phyloP scores from a whole-genome alignment of 2,888 invertebrate genomes.

The Lymantria dispar region DNA sequence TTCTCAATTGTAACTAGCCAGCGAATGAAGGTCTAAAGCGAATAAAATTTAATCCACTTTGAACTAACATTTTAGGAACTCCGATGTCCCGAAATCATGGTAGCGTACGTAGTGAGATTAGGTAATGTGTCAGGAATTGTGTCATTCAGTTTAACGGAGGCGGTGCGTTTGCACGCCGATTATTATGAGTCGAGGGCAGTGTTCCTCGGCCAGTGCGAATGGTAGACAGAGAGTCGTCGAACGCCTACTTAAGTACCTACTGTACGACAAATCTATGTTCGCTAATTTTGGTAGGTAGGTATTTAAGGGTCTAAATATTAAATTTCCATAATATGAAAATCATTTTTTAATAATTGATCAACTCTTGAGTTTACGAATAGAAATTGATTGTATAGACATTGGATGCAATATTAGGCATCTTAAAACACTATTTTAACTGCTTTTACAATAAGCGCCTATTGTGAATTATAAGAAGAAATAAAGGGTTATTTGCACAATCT shows the following conservation, averaged over 20 bases:
- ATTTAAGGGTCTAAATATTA: conserved; percentile 15
- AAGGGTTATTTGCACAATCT: no score
- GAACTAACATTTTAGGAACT: conserved; percentile 30
- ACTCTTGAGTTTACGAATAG: no score
- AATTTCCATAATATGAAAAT: conserved; percentile 9
- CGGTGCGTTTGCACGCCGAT: conserved; percentile 68
- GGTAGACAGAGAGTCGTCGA: conserved; percentile 58
- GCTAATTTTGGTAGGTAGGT: conserved; percentile 24
- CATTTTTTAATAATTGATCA: no score
- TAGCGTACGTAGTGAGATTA: conserved; percentile 61
- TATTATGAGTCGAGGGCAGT: conserved; percentile 64
- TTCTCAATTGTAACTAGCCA: neutral
- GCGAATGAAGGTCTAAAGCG: conserved; percentile 6
- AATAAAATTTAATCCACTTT: conserved; percentile 22
- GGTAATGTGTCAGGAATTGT: conserved; percentile 76
- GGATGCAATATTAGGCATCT: no score
- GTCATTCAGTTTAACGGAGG: conserved; percentile 73
- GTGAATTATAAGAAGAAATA: no score
- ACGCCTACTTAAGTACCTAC: conserved; percentile 48
- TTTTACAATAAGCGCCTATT: no score
- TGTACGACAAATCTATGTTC: conserved; percentile 25
- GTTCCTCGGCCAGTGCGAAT: conserved; percentile 51
- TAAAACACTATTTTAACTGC: no score
- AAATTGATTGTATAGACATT: no score
- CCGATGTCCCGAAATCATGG: conserved; percentile 48